phyloP scores from a whole-genome alignment of 92 coral and sea anemone genomes.

The Phenganax subtilis region DNA sequence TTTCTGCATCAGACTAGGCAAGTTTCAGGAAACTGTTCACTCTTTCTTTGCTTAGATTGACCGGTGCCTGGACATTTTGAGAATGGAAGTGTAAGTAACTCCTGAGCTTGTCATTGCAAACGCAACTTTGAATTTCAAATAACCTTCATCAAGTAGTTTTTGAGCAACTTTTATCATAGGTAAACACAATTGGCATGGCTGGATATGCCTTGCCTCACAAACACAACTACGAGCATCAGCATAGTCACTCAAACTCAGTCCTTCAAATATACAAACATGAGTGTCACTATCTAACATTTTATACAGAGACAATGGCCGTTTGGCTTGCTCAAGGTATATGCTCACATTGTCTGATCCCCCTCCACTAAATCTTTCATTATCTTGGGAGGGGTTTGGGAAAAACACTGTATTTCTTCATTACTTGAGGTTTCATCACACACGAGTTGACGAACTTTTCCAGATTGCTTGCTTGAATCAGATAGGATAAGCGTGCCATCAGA shows the following conservation, averaged over 20 bases:
- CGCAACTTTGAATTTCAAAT: constrained; percentile 33
- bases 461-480: constrained; percentile 6
- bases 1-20: constrained; percentile 34
- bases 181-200: constrained; percentile 26
- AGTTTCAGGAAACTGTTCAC: constrained; percentile 24
- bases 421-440: background rate
- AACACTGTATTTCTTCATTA: constrained; percentile 2
- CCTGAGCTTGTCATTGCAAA: constrained; percentile 20
- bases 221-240: constrained; percentile 23
- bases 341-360: constrained; percentile 19
- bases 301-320: constrained; percentile 9
- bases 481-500: background rate
- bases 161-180: constrained; percentile 29
- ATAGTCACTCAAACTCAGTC: constrained; percentile 16
- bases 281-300: constrained; percentile 8
- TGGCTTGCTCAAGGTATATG: constrained; percentile 17
- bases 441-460: constrained; percentile 7
- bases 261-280: constrained; percentile 10
- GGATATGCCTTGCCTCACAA: constrained; percentile 16
- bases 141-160: constrained; percentile 22
- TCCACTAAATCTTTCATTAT: background rate
- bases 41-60: constrained; percentile 19
- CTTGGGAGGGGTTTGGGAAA: constrained; percentile 11
- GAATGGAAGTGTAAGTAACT: constrained; percentile 27
- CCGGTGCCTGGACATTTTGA: constrained; percentile 7